These are phyloP conservation scores for Oplegnathus fasciatus DNA, from an alignment of 2,113 vertebrate genomes.

Conservation along the genomic window DNA sequence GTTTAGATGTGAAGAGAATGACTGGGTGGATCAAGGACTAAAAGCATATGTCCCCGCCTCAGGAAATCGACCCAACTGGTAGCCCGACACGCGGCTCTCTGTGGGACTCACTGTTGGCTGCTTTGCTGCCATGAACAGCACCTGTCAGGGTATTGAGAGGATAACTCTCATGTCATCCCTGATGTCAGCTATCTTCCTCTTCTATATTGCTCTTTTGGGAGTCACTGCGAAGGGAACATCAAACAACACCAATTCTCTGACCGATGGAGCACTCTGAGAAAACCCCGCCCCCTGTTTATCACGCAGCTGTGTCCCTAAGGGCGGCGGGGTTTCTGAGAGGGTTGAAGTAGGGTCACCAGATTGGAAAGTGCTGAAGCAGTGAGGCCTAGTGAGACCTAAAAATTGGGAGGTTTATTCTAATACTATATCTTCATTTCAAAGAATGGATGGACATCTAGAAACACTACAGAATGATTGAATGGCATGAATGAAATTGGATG, in stretches of 20 bases:
- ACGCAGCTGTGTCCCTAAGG: slow-evolving; percentile 57
- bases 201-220: slow-evolving; percentile 30
- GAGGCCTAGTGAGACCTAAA: background rate
- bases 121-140: slow-evolving; percentile 44
- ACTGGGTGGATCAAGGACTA: slow-evolving; percentile 17
- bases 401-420: background rate
- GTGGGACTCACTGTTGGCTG: slow-evolving; percentile 25
- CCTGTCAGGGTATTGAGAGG: slow-evolving; percentile 33
- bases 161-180: slow-evolving; percentile 21
- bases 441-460: background rate
- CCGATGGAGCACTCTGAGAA: slow-evolving; percentile 43
- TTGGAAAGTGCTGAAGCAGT: slow-evolving; percentile 23
- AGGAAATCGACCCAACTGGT: slow-evolving; percentile 39
- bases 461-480: background rate
- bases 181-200: slow-evolving; percentile 23
- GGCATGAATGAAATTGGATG: background rate
- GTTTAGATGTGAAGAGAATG: slow-evolving; percentile 16
- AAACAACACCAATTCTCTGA: slow-evolving; percentile 16
- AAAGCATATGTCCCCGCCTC: slow-evolving; percentile 50
- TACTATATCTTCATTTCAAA: background rate
- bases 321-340: slow-evolving; percentile 26
- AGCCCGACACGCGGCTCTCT: slow-evolving; percentile 28
- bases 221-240: slow-evolving; percentile 25
- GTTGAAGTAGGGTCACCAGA: slow-evolving; percentile 20
- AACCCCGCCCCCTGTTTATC: slow-evolving; percentile 25